Base-by-base conservation (phyloP, 1,140 invertebrate species). In the Cydia splendana region DNA sequence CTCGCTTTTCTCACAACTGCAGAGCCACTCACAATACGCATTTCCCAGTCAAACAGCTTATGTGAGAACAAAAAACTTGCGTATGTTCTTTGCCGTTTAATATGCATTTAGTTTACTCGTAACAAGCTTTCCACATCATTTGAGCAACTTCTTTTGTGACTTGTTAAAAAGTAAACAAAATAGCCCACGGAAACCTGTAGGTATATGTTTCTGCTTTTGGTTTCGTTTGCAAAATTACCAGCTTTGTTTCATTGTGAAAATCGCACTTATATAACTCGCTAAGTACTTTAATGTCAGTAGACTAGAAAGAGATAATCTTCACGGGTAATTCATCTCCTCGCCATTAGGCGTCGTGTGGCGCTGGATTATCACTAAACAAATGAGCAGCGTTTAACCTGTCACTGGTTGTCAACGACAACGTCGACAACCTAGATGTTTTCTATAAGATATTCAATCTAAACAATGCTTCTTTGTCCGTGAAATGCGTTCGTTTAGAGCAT, bases 21-120 rank as follows among this genome's bases (percentile, higher is more conserved):
- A 71, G 30, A 71, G 15, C 67, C 67, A 71, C 67, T 71, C 30
- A 71, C 67, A 71, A 71, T 71, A 69, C 65, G 30, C 67, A 38
- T 71, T 71, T 71, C 67, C 67, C 67, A 71, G 67, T 45, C n/a
- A 71, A 69, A 34, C 67, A 38, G 18, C 67, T 71, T 42, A 71
- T 71, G 67, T 71, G 67, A 71, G 67, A 71, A 71, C 67, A 71
- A 71, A 34, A 71, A 42, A 71, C 30, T 71, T 71, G 67, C 67
- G 38, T 71, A 71, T 42, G 38, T 42, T 71, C 67, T 71, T 71
- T 45, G n/a, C 42, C 67, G 13, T 34, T 69, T 69, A 34, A 69
- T 69, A 69, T 38, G 18, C 67, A 18, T 71, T 71, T 42, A 38
- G 67, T 10, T 69, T 69, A 62, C 20, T 57, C n/a, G 53, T 18